Evolutionary conservation across 1,140 invertebrate species (phyloP), one percentile per base, ranked within the genome.

Genomic region (Ceratosolen solmsi): DNA sequence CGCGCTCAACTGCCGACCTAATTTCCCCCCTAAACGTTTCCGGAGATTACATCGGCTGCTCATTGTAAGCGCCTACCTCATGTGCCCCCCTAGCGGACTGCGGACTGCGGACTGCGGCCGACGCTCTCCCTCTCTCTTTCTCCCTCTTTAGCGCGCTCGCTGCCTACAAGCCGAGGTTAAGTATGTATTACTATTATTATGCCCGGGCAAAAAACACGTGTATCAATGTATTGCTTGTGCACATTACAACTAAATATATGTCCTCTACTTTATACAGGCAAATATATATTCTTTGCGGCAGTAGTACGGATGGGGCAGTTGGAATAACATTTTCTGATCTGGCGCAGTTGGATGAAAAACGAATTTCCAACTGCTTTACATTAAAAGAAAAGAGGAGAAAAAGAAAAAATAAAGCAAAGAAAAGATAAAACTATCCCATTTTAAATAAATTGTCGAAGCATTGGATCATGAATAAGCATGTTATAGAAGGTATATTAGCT

Each of bases 1-100:
- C 72, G 25, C 8, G 74, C 74, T 82, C 87, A 88, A 88, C 87
- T 87, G 88, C 86, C 87, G 87, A 86, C 86, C 88, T 89, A 89
- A 89, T 89, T 89, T 89, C 86, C 89, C n/a, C 76, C 89, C 87
- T 85, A 89, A 89, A 89, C 84, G 85, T 89, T 89, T 89, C 85
- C 88, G 84, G 87, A 89, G 89, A 89, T 89, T 89, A 89, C 88
- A 89, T 88, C 88, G 85, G 83, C 80, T 83, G 84, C 82, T 85
- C 84, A 88, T 89, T 89, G 89, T 89, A 83, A 82, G 60, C 79
- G 54, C 30, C 4, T 60, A 30, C 71, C 68, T 72, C 71, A 2
- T 27, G 15, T 27, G 38, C 27, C 58, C 60, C 60, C 60, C 46
- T 38, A 38, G 41, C 30, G 8, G 27, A 41, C 58, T 80, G 27